Evolutionary conservation across 2,888 invertebrate genomes (phyloP).

Genomic region (Luperina testacea): DNA sequence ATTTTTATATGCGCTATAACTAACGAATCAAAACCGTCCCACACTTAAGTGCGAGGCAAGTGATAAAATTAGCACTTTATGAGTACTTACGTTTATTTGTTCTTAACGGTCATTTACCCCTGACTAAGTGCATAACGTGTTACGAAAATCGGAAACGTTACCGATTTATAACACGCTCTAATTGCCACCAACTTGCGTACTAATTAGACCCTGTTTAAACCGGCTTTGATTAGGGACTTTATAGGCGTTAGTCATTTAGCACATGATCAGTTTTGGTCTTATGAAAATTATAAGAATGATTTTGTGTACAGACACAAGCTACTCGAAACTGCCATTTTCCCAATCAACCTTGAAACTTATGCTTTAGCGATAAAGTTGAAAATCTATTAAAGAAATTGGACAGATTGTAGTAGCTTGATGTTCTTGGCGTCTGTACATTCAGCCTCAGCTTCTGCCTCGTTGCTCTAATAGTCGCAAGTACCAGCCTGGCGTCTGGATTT

Average conservation of each 20-base stretch:
- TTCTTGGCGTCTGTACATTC: too few species aligned
- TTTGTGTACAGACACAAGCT: neutral
- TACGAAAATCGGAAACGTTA: conserved; percentile 58
- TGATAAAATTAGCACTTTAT: conserved; percentile 83
- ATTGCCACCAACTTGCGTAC: conserved; percentile 51
- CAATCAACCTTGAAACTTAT: too few species aligned
- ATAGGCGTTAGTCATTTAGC: conserved; percentile 29
- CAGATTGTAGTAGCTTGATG: too few species aligned
- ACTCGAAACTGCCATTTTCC: too few species aligned
- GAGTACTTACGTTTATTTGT: conserved; percentile 76
- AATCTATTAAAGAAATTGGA: too few species aligned
- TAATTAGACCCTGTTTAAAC: conserved; percentile 53
- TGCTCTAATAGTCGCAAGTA: neutral
- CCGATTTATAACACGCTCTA: conserved; percentile 58
- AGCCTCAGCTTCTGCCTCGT: neutral
- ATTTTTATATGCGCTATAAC: conserved; percentile 68
- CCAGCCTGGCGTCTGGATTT: too few species aligned
- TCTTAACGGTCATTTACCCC: conserved; percentile 68
- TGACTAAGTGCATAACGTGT: conserved; percentile 45
- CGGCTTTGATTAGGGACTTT: conserved; percentile 42
- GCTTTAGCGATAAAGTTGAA: too few species aligned
- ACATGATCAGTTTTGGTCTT: neutral
- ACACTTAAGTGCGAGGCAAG: conserved; percentile 72
- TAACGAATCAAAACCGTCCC: conserved; percentile 70
- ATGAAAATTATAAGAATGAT: neutral